Evolutionary conservation across 30 jellyfish, hydroid and myxozoan genomes (phyloP), one percentile per base, ranked within the genome.

Genomic region (Aurelia sp.): DNA sequence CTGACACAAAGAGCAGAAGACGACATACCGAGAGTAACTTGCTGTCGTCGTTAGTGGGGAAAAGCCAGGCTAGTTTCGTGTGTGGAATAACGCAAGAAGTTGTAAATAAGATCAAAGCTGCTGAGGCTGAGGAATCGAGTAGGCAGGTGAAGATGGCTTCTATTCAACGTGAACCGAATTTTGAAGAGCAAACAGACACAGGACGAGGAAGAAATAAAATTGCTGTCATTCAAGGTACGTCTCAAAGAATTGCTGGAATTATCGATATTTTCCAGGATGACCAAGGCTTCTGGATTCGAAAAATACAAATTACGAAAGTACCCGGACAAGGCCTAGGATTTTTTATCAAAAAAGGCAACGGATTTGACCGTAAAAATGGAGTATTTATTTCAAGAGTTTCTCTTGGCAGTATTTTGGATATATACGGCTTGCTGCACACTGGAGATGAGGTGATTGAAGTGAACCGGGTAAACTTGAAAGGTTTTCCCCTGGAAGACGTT

Each of bases 301-400:
- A 92, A 62, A 88, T 92, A 17, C 93, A 92, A 60, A 92, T 92
- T 22, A 86, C 88, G 70, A 87, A 88, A 71, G 84, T 92, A 47
- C 95, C 89, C n/a, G 98, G 98, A 7, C 98, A 94, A 62, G 88
- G 95, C 65, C 91, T 88, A 13, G 97, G 97, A 35, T 89, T 94
- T 69, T 94, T 84, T 61, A 88, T 94, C 59, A 97, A 97, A 40
- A 84, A 72, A 61, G 99, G 99, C 23, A 86, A 89, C 50, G 99
- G 97, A 7, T 71, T 79, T 44, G 97, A 94, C 57, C 91, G 97
- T 11, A 84, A 75, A 50, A 88, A 89, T 78, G 99, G 99, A 58
- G 82, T 94, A 5, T 94, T 94, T 73, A 85, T 94, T 41, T 94
- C 99, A 0, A 86, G 99, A 13, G 99, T 92, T 15, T 87, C 97